These are phyloP conservation scores for Osmerus mordax DNA, from an alignment of 2,113 vertebrate genomes.

Conservation along the genomic window DNA sequence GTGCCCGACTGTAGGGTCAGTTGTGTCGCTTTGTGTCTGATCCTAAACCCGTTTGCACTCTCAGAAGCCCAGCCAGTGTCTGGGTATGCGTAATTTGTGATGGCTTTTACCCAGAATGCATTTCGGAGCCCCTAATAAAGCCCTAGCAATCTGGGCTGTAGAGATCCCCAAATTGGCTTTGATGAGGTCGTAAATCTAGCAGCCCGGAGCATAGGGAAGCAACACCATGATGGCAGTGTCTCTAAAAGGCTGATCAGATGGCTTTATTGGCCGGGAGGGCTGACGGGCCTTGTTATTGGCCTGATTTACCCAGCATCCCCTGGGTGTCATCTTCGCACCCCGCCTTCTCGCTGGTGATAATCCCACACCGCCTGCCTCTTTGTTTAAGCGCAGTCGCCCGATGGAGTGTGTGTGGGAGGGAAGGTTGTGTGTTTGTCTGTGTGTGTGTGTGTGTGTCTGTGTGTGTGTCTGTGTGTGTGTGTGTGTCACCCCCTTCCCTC, in stretches of 20 bases:
- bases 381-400: constrained; percentile 33
- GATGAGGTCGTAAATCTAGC: constrained; percentile 66
- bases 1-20: no score
- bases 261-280: constrained; percentile 58
- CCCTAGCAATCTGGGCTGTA: constrained; percentile 38
- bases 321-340: constrained; percentile 54
- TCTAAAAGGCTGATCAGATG: constrained; percentile 65
- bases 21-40: no score
- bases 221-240: constrained; percentile 43
- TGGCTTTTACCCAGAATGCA: constrained; percentile 20
- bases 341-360: constrained; percentile 19
- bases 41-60: no score
- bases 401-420: neutral
- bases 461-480: neutral
- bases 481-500: neutral
- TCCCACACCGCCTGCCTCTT: constrained; percentile 20
- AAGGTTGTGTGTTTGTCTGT: neutral
- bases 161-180: constrained; percentile 58
- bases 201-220: constrained; percentile 31
- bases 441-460: constrained; percentile 10
- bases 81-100: constrained; percentile 30
- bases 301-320: constrained; percentile 66
- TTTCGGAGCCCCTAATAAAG: constrained; percentile 36
- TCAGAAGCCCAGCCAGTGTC: constrained; percentile 1
- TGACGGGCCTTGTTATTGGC: constrained; percentile 57